Conservation (phyloP, 2,888 invertebrate species). For the Chaetogeoica ovagalla region DNA sequence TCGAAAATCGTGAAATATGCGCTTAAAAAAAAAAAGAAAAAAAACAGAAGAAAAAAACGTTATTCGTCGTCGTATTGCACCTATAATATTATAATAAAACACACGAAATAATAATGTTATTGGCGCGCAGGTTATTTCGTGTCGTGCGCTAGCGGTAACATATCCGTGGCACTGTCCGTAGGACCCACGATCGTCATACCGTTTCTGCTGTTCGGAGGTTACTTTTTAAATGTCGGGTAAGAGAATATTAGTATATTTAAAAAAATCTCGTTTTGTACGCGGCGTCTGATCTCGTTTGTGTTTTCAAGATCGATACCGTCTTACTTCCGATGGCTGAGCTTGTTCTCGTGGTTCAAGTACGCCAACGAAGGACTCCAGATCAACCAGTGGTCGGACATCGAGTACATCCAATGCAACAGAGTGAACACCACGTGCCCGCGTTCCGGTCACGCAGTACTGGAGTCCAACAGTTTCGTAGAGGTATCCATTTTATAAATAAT, state of each 20-base stretch:
- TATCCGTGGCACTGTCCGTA: constrained; percentile 86
- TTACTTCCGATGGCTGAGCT: constrained; percentile 83
- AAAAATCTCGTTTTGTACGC: no score
- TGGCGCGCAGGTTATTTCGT: constrained; percentile 78
- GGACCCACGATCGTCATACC: constrained; percentile 92
- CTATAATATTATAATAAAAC: no score
- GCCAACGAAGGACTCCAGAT: constrained; percentile 86
- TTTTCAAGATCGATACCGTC: constrained; percentile 74
- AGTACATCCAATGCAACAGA: constrained; percentile 73
- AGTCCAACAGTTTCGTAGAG: constrained; percentile 76
- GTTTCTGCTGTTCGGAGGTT: constrained; percentile 92
- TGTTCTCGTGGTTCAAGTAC: constrained; percentile 90
- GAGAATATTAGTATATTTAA: constrained; percentile 56
- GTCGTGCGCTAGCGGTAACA: constrained; percentile 80
- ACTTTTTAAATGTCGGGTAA: constrained; percentile 88
- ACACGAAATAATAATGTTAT: constrained; percentile 51
- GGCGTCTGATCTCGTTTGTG: not conserved
- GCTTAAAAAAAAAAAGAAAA: no score
- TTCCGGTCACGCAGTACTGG: constrained; percentile 76
- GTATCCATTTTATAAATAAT: constrained; percentile 59
- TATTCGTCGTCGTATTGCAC: no score
- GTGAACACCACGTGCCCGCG: constrained; percentile 77
- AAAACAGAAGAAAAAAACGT: no score
- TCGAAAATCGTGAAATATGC: no score
- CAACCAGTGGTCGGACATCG: constrained; percentile 85